Conservation (phyloP, 2,888 invertebrate genomes). For the Dryococelus australis region DNA sequence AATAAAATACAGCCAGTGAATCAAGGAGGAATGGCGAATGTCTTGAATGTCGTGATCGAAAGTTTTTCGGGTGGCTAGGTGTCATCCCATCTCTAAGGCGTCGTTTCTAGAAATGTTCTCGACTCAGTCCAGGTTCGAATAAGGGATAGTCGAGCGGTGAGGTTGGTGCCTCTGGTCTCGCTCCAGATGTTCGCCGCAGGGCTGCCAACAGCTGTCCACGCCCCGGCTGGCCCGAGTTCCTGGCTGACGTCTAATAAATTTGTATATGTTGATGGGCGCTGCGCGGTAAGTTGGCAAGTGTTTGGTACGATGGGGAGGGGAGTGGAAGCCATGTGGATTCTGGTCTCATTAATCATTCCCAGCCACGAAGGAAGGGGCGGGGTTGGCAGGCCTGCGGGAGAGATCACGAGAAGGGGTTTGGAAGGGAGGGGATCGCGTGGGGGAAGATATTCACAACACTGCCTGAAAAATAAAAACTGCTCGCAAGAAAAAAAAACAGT, state of each 20-base stretch:
- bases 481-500: too few relatives aligned
- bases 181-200: constrained; percentile 9
- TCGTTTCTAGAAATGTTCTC: too few relatives aligned
- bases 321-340: constrained; percentile 24
- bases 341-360: constrained; percentile 30
- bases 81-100: too few relatives aligned
- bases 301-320: background rate
- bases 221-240: background rate
- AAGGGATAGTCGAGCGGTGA: too few relatives aligned
- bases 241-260: constrained; percentile 23
- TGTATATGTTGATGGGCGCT: constrained; percentile 25
- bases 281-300: background rate
- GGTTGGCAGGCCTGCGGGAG: background rate
- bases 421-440: background rate
- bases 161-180: background rate
- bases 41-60: too few relatives aligned
- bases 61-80: too few relatives aligned
- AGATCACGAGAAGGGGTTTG: background rate
- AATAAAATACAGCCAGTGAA: too few relatives aligned
- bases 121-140: too few relatives aligned
- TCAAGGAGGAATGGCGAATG: too few relatives aligned
- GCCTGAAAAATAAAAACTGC: background rate
- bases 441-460: background rate
- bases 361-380: background rate
- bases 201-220: background rate